Percentiles rank a stretch among this genome's conserved stretches.
phyloP scores from a whole-genome alignment of 2,113 vertebrate species.

The Poecilia latipinna region DNA sequence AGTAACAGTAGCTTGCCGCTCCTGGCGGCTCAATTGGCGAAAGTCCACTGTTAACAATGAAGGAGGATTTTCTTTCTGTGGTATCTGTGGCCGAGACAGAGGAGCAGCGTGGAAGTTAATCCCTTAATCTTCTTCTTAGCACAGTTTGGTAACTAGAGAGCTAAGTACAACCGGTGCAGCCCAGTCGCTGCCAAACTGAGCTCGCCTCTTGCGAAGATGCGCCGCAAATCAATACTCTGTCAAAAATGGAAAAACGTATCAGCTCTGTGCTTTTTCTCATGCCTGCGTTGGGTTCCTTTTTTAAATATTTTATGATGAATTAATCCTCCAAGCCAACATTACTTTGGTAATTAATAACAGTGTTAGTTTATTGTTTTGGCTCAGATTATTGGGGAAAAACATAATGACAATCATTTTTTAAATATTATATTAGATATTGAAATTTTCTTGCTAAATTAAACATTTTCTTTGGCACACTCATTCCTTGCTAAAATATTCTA shows the following conservation, averaged over 20 bases:
- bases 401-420: neutral
- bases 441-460: neutral
- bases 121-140: conserved; percentile 58
- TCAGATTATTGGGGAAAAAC: neutral
- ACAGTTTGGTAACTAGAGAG: conserved; percentile 47
- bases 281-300: neutral
- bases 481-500: too few species aligned
- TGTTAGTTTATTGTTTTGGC: neutral
- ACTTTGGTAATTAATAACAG: too few species aligned
- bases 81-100: conserved; percentile 42
- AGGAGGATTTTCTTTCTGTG: conserved; percentile 45
- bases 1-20: conserved; percentile 14
- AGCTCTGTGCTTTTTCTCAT: neutral
- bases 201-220: conserved; percentile 2
- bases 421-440: neutral
- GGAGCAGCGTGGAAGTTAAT: conserved; percentile 50
- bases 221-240: neutral
- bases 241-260: neutral
- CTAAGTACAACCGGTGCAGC: conserved; percentile 26
- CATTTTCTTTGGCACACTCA: too few species aligned
- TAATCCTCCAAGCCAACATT: too few species aligned
- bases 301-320: neutral
- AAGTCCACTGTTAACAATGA: conserved; percentile 48
- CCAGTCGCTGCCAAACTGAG: neutral
- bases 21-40: conserved; percentile 24